phyloP scores from a whole-genome alignment of 2,888 invertebrate genomes.

The Hypercompe scribonia region DNA sequence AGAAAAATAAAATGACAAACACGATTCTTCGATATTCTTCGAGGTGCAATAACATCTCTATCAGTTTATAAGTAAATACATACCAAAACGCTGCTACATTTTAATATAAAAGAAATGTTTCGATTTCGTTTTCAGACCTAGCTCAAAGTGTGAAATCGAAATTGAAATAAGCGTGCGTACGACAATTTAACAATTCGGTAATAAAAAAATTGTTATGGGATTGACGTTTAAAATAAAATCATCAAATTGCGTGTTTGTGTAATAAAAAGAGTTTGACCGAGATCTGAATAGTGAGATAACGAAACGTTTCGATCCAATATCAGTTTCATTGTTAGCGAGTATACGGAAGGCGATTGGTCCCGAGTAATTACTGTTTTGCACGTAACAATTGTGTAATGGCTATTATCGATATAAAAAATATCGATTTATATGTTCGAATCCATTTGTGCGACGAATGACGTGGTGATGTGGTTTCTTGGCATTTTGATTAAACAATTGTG shows the following conservation, averaged over 20 bases:
- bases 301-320: conserved; percentile 76
- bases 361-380: conserved; percentile 76
- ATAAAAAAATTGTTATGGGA: conserved; percentile 45
- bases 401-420: conserved; percentile 64
- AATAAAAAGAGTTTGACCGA: conserved; percentile 77
- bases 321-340: conserved; percentile 79
- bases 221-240: conserved; percentile 59
- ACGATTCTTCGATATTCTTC: background rate
- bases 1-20: background rate
- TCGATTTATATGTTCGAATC: conserved; percentile 57
- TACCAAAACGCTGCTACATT: background rate
- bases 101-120: background rate
- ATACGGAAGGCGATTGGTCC: conserved; percentile 76
- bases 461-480: conserved; percentile 49
- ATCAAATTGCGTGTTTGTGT: conserved; percentile 74
- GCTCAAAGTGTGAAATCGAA: background rate
- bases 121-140: background rate
- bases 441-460: conserved; percentile 48
- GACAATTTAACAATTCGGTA: conserved; percentile 26
- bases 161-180: conserved; percentile 21
- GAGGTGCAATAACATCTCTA: background rate
- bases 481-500: conserved; percentile 51
- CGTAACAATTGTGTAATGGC: conserved; percentile 79
- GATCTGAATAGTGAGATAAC: conserved; percentile 72
- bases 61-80: background rate